Evolutionary conservation across 2,888 invertebrate species (phyloP).

Genomic region (Aleiodes testaceus): DNA sequence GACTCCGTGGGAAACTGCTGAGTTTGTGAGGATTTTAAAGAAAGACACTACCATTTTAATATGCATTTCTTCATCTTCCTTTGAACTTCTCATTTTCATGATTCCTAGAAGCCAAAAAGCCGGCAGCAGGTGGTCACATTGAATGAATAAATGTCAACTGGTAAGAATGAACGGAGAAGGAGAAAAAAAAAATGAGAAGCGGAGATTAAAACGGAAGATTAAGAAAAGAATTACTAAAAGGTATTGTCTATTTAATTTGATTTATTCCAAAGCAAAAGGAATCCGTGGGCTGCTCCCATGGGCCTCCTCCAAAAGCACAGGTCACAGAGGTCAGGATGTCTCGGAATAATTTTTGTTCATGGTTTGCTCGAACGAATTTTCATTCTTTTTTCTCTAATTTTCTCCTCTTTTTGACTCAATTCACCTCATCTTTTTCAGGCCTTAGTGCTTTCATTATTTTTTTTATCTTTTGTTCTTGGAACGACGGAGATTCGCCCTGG

Average conservation of each 20-base stretch:
- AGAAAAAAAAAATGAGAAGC: neutral
- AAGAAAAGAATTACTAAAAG: neutral
- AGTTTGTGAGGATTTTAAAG: neutral
- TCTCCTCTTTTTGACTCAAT: slow-evolving; percentile 8
- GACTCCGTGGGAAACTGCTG: slow-evolving; percentile 26
- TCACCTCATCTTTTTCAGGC: slow-evolving; percentile 22
- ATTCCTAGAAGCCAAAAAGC: slow-evolving; percentile 4
- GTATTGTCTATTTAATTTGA: slow-evolving; percentile 26
- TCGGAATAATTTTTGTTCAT: neutral
- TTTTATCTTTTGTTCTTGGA: slow-evolving; percentile 41
- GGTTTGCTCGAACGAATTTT: neutral
- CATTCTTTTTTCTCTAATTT: slow-evolving; percentile 14
- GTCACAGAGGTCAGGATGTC: neutral
- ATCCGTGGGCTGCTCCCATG: neutral
- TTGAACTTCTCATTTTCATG: slow-evolving; percentile 12
- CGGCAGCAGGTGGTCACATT: slow-evolving; percentile 21
- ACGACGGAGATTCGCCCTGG: slow-evolving; percentile 37
- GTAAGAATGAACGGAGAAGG: neutral
- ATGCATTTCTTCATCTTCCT: neutral
- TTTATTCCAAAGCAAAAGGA: neutral
- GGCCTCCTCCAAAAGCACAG: neutral
- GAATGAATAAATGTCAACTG: slow-evolving; percentile 14
- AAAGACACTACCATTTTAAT: slow-evolving; percentile 2
- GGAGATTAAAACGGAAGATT: neutral
- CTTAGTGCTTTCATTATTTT: neutral